phyloP scores from a whole-genome alignment of 2,888 invertebrate species.

The Dilophus febrilis region DNA sequence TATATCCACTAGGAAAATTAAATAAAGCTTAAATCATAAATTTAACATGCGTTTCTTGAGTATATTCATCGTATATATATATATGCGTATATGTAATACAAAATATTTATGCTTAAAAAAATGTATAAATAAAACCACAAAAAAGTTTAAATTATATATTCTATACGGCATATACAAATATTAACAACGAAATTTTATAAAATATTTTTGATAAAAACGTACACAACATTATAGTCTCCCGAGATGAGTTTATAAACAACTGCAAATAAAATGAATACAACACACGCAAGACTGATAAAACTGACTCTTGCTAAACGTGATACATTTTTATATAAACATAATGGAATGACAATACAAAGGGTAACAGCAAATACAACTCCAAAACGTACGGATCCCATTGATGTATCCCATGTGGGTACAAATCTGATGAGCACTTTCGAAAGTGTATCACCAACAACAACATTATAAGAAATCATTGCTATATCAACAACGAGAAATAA shows the following conservation, averaged over 20 bases:
- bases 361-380: conserved; percentile 52
- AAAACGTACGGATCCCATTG: conserved; percentile 29
- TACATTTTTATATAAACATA: conserved; percentile 64
- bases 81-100: no score
- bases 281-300: conserved; percentile 42
- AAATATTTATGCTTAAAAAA: no score
- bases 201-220: no score
- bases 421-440: conserved; percentile 64
- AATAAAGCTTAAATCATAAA: no score
- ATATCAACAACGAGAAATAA: conserved; percentile 18
- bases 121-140: conserved; percentile 1
- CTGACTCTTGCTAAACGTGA: conserved; percentile 28
- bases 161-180: no score
- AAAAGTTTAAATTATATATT: not conserved
- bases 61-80: no score
- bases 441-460: conserved; percentile 71
- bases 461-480: conserved; percentile 81
- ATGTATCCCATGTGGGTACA: conserved; percentile 32
- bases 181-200: no score
- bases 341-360: conserved; percentile 53
- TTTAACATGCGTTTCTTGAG: no score
- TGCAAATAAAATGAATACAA: conserved; percentile 51
- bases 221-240: conserved; percentile 42
- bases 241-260: conserved; percentile 34
- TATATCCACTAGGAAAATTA: no score